Evolutionary conservation across 2,797 vertebrate species (phyloP).

Genomic region (Pteronotus mesoamericanus): DNA sequence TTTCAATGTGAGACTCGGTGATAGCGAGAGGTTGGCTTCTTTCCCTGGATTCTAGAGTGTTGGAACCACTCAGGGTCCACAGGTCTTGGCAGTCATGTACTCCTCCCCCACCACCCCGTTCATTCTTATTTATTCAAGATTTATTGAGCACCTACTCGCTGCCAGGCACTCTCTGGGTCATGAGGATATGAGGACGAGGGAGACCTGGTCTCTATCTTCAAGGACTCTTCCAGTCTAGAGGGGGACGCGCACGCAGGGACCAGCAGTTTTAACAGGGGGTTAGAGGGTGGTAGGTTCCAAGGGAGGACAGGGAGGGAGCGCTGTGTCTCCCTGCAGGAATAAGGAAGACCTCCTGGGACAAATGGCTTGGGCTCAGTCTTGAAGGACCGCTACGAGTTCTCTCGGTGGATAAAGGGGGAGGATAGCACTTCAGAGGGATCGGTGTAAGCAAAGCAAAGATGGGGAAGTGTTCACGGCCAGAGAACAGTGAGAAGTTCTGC

Average conservation of each 20-base stretch:
- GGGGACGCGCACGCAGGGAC: not conserved
- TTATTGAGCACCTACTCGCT: not conserved
- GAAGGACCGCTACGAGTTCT: not conserved
- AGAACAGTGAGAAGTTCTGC: not conserved
- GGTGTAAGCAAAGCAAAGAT: not conserved
- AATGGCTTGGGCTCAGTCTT: not conserved
- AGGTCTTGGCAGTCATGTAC: not conserved
- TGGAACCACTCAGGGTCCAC: not conserved
- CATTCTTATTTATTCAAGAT: constrained; percentile 1
- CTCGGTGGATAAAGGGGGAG: not conserved
- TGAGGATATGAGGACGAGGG: not conserved
- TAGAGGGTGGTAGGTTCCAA: not conserved
- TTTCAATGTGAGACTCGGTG: not conserved
- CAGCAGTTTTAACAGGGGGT: not conserved
- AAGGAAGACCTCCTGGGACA: not conserved
- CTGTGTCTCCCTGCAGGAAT: not conserved
- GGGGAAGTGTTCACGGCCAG: not conserved
- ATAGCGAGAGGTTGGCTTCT: not conserved
- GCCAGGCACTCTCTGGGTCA: not conserved
- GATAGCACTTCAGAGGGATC: not conserved
- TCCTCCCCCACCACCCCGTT: not conserved
- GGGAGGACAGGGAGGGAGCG: not conserved
- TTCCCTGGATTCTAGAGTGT: not conserved
- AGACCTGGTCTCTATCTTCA: not conserved
- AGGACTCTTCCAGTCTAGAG: not conserved